Base-by-base conservation (phyloP, 2,113 vertebrate genomes). In the Felis catus region DNA sequence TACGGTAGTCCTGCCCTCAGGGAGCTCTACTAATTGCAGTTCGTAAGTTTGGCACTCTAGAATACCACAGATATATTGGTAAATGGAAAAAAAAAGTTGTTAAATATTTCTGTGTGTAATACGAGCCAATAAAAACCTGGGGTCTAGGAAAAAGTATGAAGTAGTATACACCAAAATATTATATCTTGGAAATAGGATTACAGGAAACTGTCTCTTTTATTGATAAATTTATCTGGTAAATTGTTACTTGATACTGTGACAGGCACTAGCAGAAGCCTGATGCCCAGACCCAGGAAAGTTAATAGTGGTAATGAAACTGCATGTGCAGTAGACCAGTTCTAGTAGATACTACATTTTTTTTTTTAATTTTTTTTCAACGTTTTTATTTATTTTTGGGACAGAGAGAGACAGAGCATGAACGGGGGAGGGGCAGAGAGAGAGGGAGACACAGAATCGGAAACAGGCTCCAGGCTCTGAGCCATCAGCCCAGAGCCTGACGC, bases 151-250 rank as follows among this genome's bases (percentile, higher is more conserved):
- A 68, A 81, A 89, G 33, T 82, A 27, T 88, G 13, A 81, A 33
- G 33, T 39, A 86, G 53, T 65, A 19, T 33, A 66, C 27, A 83
- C 45, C 31, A 79, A 94, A 84, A 74, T 79, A n/a, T 39, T 66
- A 1, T 73, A 89, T 83, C 27, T 93, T 96, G 21, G 36, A 11
- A 93, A 78, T 94, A 66, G 70, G 55, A 87, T 87, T 89, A 93
- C 3, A 61, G 58, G 53, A 71, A 83, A 66, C 58, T 33, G 66
- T 68, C 6, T 58, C 61, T 81, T 53, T 76, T 68, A 93, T 15
- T 78, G 21, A 18, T 33, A 78, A 89, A 76, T 66, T 91, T 61
- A 82, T 58, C 48, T 81, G 83, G 27, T 51, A 83, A 41, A 31
- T 68, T 76, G 8, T 88, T 79, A 7, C 18, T 55, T 66, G 27